Evolutionary conservation across 2,888 invertebrate genomes (phyloP), one percentile per base, ranked within the genome.

Genomic region (Hirtodrosophila trivittata): DNA sequence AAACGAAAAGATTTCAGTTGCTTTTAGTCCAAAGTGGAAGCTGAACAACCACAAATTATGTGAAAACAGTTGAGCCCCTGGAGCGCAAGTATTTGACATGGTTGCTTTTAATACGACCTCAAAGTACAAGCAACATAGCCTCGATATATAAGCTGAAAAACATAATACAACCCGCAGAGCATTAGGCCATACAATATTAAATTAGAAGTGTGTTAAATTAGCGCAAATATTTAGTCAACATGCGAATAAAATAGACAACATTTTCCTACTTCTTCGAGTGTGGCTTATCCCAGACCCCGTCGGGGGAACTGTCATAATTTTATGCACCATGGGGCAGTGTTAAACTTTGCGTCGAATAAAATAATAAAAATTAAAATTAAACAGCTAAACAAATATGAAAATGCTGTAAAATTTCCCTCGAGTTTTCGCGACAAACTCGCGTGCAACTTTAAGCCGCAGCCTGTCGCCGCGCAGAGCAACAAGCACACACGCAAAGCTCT

Each of bases 141-240:
- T 45, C 47, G 32, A 33, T 49, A 51, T 45, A 37, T 33, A 33
- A 51, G 64, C 47, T 33, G 45, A n/a, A n/a, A n/a, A n/a, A 56
- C 42, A 14, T 52, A 50, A 60, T n/a, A n/a, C n/a, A n/a, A n/a
- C n/a, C 66, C 70, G 49, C 66, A 74, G 42, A 59, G 49, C 58
- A 68, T 59, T 71, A 62, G 42, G 46, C 21, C 42, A 43, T 57
- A 77, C 49, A 63, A 75, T 77, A 60, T 65, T 66, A 62, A 81
- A 75, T 77, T 75, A 62, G 72, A 77, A 60, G 58, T 75, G 75
- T 60, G 75, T 81, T 55, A 77, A 77, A 77, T 77, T 81, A 72
- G 63, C 64, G 46, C 52, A 60, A 66, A 72, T 60, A 39, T 56
- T 52, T 62, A 12, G 54, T 8, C 57, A 32, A 39, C 59, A 41